Conservation (phyloP, 2,888 invertebrate species). For the Lochmaea capreae region DNA sequence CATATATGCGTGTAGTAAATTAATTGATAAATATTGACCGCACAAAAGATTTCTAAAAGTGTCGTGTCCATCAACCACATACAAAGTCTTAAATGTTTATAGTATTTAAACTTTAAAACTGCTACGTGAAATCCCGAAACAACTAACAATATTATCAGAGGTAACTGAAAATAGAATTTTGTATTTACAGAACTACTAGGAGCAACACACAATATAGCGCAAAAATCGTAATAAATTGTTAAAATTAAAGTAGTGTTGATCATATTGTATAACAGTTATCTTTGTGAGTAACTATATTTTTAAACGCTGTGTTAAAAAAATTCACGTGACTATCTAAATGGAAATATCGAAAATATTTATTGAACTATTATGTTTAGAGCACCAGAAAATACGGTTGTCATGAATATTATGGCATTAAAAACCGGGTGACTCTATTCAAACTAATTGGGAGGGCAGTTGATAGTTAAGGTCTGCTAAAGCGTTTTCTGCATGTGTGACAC, state of each 20-base stretch:
- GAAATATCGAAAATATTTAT: too few species aligned
- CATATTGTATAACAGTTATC: background rate
- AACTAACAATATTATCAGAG: background rate
- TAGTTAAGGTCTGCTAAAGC: too few species aligned
- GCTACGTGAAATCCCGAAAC: background rate
- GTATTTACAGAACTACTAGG: background rate
- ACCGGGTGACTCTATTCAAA: too few species aligned
- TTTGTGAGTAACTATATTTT: too few species aligned
- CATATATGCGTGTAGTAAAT: background rate
- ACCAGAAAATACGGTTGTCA: too few species aligned
- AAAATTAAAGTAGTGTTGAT: background rate
- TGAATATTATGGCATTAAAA: too few species aligned
- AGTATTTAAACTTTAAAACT: background rate
- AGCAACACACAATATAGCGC: background rate
- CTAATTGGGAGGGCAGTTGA: too few species aligned
- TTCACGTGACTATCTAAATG: too few species aligned
- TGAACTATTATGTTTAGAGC: too few species aligned
- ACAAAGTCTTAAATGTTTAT: background rate
- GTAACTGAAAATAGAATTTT: background rate
- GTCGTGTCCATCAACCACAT: background rate
- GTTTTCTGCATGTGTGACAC: too few species aligned
- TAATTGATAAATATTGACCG: background rate
- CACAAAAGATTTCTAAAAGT: background rate
- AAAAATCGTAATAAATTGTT: background rate
- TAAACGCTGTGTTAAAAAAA: too few species aligned